A percentile compares a stretch with the other conserved stretches of the same genome.
Evolutionary conservation across 64 coral and sea anemone genomes (phyloP).

Genomic region (Pocillopora verrucosa): DNA sequence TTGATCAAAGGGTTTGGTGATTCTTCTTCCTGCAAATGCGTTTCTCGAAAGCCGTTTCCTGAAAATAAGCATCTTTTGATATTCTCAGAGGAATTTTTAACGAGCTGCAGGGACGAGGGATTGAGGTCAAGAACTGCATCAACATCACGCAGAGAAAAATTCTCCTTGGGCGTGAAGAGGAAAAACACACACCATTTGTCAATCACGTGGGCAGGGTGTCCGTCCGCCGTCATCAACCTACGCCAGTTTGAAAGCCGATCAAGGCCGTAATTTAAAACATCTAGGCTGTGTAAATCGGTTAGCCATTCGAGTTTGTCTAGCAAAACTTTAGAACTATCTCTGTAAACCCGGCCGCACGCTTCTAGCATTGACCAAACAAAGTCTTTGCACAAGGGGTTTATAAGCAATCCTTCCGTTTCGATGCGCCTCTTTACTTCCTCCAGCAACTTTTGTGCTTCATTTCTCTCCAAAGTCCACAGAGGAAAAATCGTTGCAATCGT

Average conservation of each 20-base stretch:
- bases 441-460: neutral
- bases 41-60: neutral
- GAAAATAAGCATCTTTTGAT: constrained; percentile 29
- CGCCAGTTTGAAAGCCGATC: constrained; percentile 1
- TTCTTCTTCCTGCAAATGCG: neutral
- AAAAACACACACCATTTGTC: constrained; percentile 21
- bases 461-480: neutral
- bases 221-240: constrained; percentile 13
- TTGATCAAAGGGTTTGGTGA: neutral
- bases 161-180: neutral
- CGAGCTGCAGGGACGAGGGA: constrained; percentile 4
- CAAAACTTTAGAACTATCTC: neutral
- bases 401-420: neutral
- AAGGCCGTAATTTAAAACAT: neutral
- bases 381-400: neutral
- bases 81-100: neutral
- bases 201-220: neutral
- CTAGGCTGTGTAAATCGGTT: neutral
- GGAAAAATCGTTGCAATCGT: neutral
- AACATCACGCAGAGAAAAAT: constrained; percentile 10
- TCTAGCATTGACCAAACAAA: neutral
- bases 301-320: neutral
- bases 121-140: constrained; percentile 10
- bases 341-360: neutral
- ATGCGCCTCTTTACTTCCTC: neutral